Evolutionary conservation across 2,888 invertebrate species (phyloP).

Genomic region (Dasypogon diadema): DNA sequence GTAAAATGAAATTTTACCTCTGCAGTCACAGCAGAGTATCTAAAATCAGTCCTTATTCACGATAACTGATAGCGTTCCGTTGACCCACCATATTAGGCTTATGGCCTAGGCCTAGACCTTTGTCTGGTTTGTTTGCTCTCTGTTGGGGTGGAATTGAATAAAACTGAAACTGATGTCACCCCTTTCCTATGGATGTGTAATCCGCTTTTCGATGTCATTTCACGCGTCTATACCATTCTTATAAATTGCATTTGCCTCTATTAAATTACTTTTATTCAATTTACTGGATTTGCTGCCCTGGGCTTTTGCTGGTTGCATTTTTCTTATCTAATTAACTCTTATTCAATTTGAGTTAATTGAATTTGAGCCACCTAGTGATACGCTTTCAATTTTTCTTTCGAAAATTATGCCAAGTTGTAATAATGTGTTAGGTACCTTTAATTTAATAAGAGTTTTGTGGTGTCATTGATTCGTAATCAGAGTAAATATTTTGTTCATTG

Average conservation of each 20-base stretch:
- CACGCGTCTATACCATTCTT: background rate
- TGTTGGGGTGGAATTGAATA: background rate
- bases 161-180: conserved; percentile 30
- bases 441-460: no score
- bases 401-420: conserved; percentile 25
- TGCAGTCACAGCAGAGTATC: background rate
- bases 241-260: conserved; percentile 43
- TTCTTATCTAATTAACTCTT: conserved; percentile 44
- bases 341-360: conserved; percentile 43
- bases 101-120: conserved; percentile 16
- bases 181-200: background rate
- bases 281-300: conserved; percentile 7
- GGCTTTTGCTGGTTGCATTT: background rate
- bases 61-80: background rate
- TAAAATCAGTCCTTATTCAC: background rate
- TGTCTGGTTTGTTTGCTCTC: background rate
- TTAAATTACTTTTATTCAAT: conserved; percentile 46
- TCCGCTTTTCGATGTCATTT: conserved; percentile 10
- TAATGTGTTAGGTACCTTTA: no score
- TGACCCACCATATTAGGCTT: no score
- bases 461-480: no score
- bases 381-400: conserved; percentile 1
- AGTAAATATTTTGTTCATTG: no score
- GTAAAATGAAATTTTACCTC: conserved; percentile 5
- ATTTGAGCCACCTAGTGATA: conserved; percentile 25